Conservation (phyloP, 2,797 vertebrate species). For the Hydrocynus forskahlii region DNA sequence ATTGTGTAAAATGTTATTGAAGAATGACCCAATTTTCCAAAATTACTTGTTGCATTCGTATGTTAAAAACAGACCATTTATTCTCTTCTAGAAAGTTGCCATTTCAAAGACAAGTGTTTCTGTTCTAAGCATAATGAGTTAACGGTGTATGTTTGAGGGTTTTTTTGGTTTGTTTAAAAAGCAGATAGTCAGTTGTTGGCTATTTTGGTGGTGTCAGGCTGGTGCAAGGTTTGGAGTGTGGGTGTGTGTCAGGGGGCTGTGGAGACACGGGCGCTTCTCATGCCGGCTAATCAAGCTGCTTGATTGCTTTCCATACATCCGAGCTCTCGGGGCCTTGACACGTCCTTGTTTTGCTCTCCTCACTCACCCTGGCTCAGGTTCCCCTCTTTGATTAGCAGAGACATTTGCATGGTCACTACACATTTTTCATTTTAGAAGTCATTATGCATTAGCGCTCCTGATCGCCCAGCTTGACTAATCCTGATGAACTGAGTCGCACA, state of each 20-base stretch:
- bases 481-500: conserved; percentile 99
- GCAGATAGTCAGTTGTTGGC: conserved; percentile 1
- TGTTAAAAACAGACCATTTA: not conserved
- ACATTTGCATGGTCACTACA: conserved; percentile 99
- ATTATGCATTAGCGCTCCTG: conserved; percentile 99
- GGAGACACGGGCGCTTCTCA: conserved; percentile 76
- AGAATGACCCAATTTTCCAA: not conserved
- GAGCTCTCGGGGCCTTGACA: conserved; percentile 93
- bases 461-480: conserved; percentile 99
- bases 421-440: conserved; percentile 99
- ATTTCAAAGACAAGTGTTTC: not conserved
- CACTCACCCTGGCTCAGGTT: conserved; percentile 86
- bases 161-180: not conserved
- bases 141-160: not conserved
- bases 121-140: not conserved
- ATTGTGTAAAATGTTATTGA: not conserved
- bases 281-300: conserved; percentile 93
- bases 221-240: conserved; percentile 67
- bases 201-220: conserved; percentile 43
- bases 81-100: not conserved
- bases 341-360: conserved; percentile 98
- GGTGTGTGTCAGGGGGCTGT: conserved; percentile 88
- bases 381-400: conserved; percentile 99
- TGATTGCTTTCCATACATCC: conserved; percentile 99
- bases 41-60: not conserved